phyloP scores from a whole-genome alignment of 2,113 vertebrate species.

The Phocoena phocoena region DNA sequence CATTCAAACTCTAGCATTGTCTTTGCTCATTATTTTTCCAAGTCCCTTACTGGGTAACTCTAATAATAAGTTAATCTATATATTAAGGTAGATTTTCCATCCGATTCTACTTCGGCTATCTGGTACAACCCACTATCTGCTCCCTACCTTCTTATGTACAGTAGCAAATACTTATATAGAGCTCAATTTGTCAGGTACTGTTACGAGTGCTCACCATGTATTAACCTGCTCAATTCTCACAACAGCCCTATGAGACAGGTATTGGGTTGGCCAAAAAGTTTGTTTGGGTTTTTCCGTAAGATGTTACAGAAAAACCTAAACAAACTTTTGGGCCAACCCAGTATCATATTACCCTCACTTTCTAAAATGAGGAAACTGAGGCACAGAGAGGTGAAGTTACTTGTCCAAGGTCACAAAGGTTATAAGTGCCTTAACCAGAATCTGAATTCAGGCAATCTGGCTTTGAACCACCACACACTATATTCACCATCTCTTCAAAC shows the following conservation, averaged over 20 bases:
- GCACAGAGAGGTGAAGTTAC: not conserved
- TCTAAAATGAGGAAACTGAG: not conserved
- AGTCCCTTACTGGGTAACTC: not conserved
- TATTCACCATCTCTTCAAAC: not conserved
- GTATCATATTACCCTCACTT: not conserved
- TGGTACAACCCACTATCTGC: not conserved
- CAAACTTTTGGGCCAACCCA: too few species aligned
- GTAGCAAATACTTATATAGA: not conserved
- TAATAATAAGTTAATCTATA: not conserved
- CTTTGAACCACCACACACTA: not conserved
- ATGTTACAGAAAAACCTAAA: too few species aligned
- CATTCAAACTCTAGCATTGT: not conserved
- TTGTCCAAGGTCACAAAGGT: not conserved
- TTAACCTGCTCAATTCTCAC: not conserved
- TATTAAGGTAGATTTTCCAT: not conserved
- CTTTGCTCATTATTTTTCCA: not conserved
- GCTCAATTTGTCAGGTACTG: not conserved
- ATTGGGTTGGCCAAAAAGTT: too few species aligned
- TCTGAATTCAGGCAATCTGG: not conserved
- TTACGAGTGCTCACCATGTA: not conserved
- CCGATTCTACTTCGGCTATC: not conserved
- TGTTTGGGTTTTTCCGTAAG: too few species aligned
- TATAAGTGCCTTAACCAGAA: not conserved
- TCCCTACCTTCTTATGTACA: not conserved
- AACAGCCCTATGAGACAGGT: not conserved